phyloP scores from a whole-genome alignment of 2,888 invertebrate species.

The Punctoribates punctum region DNA sequence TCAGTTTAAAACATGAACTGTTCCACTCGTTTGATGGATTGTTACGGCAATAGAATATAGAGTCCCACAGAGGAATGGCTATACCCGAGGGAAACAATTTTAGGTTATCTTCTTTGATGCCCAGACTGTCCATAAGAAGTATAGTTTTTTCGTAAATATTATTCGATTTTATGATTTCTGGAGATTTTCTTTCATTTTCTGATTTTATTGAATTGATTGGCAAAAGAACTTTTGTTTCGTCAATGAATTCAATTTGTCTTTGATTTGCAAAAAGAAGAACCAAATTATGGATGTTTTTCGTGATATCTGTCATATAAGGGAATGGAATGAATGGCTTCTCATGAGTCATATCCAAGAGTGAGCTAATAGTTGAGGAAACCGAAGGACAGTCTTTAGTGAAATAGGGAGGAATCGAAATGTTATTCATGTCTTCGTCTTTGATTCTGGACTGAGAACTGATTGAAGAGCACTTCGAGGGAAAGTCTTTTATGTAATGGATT shows the following conservation, averaged over 20 bases:
- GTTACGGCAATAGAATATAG: constrained; percentile 66
- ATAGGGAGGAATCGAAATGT: constrained; percentile 56
- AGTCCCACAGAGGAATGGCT: constrained; percentile 65
- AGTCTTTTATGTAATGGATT: constrained; percentile 80
- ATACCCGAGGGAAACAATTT: constrained; percentile 68
- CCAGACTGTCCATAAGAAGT: constrained; percentile 60
- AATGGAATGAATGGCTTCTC: constrained; percentile 57
- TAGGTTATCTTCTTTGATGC: constrained; percentile 65
- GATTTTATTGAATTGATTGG: constrained; percentile 30
- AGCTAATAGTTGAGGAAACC: constrained; percentile 52
- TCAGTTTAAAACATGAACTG: constrained; percentile 65
- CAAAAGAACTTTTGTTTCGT: constrained; percentile 30
- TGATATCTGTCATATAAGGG: constrained; percentile 70
- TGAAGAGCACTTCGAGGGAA: constrained; percentile 63
- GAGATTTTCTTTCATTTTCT: not conserved
- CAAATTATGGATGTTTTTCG: constrained; percentile 51
- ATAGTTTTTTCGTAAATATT: constrained; percentile 56
- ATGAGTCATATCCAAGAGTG: constrained; percentile 60
- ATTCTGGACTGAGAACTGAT: constrained; percentile 51
- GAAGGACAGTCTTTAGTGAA: constrained; percentile 38
- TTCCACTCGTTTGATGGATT: constrained; percentile 71
- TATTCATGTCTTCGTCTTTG: constrained; percentile 60
- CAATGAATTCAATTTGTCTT: constrained; percentile 22
- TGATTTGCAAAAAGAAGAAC: constrained; percentile 35
- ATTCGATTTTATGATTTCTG: not conserved